Conservation (phyloP, 2,888 invertebrate species). For the Oscheius sp. region DNA sequence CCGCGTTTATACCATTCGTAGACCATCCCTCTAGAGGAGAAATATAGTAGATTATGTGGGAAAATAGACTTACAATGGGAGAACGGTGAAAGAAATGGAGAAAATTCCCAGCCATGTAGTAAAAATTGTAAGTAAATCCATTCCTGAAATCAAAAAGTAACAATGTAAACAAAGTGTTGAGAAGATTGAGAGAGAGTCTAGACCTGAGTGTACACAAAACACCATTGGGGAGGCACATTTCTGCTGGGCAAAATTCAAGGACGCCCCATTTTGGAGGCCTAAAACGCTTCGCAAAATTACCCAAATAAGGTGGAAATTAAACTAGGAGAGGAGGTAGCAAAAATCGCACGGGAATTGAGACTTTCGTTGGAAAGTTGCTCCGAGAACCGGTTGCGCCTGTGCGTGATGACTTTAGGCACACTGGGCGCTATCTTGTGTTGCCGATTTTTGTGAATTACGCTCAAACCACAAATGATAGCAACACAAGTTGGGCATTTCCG, state of each 20-base stretch:
- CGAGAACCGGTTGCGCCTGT: conserved; percentile 1
- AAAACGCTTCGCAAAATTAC: no score
- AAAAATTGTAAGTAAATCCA: conserved; percentile 56
- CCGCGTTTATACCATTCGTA: conserved; percentile 63
- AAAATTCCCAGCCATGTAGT: conserved; percentile 62
- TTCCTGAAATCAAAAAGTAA: conserved; percentile 6
- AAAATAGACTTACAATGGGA: conserved; percentile 59
- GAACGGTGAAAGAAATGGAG: conserved; percentile 64
- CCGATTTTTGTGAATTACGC: conserved; percentile 7
- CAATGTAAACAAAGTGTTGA: neutral
- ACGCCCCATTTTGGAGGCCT: no score
- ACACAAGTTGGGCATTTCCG: no score
- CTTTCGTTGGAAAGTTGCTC: neutral
- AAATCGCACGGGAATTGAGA: neutral
- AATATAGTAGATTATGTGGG: no score
- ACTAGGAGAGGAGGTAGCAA: neutral
- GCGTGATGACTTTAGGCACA: conserved; percentile 9
- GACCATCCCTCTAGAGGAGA: conserved; percentile 48
- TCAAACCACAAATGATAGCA: conserved; percentile 7
- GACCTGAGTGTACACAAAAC: neutral
- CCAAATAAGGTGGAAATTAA: neutral
- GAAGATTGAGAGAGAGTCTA: neutral
- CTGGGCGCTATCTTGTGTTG: neutral
- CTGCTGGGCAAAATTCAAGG: no score
- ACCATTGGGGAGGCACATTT: no score